Conservation (phyloP, 2,888 invertebrate species). For the Zaprionus lineosus region DNA sequence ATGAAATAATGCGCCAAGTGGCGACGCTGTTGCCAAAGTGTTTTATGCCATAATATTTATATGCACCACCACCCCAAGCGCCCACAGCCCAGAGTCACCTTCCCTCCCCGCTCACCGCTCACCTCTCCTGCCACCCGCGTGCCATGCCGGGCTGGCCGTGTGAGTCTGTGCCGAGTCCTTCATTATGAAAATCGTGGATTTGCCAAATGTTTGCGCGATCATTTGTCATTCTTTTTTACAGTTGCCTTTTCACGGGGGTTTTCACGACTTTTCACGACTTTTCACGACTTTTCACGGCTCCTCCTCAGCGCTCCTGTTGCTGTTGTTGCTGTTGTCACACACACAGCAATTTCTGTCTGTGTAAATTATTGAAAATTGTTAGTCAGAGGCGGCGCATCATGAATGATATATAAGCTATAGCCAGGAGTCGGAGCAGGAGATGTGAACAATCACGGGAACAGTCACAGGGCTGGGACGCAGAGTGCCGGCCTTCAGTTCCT, state of each 20-base stretch:
- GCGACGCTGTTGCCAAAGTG: slow-evolving; percentile 68
- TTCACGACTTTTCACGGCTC: slow-evolving; percentile 31
- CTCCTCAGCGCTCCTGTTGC: not conserved
- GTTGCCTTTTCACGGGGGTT: slow-evolving; percentile 25
- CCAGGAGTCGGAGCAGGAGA: too few relatives aligned
- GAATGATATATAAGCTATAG: slow-evolving; percentile 64
- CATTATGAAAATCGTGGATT: slow-evolving; percentile 79
- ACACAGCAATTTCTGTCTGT: not conserved
- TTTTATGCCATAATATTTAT: slow-evolving; percentile 80
- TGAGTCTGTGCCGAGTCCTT: slow-evolving; percentile 27
- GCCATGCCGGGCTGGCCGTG: slow-evolving; percentile 9
- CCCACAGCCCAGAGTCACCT: not conserved
- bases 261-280: slow-evolving; percentile 29
- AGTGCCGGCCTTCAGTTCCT: slow-evolving; percentile 50
- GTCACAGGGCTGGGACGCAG: slow-evolving; percentile 36
- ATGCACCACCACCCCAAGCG: slow-evolving; percentile 32
- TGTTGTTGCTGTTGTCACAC: slow-evolving; percentile 11
- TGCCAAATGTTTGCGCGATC: slow-evolving; percentile 80
- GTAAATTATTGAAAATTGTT: slow-evolving; percentile 66
- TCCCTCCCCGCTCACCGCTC: not conserved
- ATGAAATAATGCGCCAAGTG: slow-evolving; percentile 79
- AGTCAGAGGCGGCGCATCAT: slow-evolving; percentile 39
- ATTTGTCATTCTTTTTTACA: slow-evolving; percentile 79
- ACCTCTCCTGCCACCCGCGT: not conserved
- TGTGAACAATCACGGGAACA: too few relatives aligned